Evolutionary conservation across 2,797 vertebrate genomes (phyloP).

Genomic region (Loris lydekkerianus): DNA sequence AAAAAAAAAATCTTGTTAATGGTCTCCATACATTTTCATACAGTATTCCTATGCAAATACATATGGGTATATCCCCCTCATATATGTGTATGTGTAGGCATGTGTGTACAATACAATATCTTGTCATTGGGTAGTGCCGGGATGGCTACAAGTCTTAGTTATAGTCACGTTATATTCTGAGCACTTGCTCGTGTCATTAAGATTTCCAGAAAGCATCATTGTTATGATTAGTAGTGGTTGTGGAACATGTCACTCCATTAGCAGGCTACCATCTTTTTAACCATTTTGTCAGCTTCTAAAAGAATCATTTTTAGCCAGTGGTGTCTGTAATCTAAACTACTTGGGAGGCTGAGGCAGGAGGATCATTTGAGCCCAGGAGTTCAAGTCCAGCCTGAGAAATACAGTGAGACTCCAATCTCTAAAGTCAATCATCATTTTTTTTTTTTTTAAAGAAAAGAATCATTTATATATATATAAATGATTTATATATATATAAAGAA

Average conservation of each 20-base stretch:
- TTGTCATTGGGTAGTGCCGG: not conserved
- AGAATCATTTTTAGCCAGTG: not conserved
- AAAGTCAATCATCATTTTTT: no score
- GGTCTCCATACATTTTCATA: no score
- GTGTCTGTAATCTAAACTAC: no score
- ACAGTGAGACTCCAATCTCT: no score
- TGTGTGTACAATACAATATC: fast-evolving
- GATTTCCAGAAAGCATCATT: not conserved
- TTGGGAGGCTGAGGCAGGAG: no score
- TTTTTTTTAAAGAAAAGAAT: no score
- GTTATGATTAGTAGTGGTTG: not conserved
- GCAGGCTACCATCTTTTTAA: not conserved
- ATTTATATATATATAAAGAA: not conserved
- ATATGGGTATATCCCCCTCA: not conserved
- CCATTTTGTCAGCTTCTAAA: not conserved
- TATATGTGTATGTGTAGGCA: no score
- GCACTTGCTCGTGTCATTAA: not conserved
- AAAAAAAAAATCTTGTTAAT: no score
- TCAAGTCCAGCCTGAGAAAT: no score
- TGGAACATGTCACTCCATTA: not conserved
- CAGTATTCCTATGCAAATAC: not conserved
- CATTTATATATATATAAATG: no score
- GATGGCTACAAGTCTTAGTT: fast-evolving
- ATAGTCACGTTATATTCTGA: not conserved
- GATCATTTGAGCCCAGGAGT: no score